Conservation (phyloP, 2,888 invertebrate species). For the Xanthostigma xanthostigma region DNA sequence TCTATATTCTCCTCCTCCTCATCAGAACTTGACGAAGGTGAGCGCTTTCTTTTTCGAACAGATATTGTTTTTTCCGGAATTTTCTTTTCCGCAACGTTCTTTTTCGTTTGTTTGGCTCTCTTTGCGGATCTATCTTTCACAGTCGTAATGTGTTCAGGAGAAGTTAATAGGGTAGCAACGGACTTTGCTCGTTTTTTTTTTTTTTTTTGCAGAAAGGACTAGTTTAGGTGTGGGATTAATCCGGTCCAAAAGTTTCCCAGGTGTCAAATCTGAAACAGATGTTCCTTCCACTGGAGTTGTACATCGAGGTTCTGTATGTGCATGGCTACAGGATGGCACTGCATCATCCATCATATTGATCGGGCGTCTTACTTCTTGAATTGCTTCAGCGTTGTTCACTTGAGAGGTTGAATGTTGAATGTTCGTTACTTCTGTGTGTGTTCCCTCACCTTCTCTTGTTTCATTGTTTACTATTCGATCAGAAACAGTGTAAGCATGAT, state of each 20-base stretch:
- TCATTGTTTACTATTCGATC: conserved; percentile 6
- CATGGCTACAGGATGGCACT: conserved; percentile 7
- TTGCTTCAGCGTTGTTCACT: conserved; percentile 4
- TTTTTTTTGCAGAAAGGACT: not conserved
- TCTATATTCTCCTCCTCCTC: conserved; percentile 3
- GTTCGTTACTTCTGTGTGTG: not conserved
- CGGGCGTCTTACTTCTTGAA: conserved; percentile 4
- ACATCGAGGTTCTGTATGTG: conserved; percentile 6
- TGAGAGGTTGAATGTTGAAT: conserved; percentile 4
- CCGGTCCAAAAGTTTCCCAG: conserved; percentile 7
- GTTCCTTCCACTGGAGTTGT: conserved; percentile 4
- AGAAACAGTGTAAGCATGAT: conserved; percentile 10
- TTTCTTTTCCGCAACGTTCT: conserved; percentile 2
- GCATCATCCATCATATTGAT: conserved; percentile 2
- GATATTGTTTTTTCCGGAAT: conserved; percentile 6
- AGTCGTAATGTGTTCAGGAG: conserved; percentile 7
- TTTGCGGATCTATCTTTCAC: conserved; percentile 1
- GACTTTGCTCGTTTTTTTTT: conserved; percentile 2
- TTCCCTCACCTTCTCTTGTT: too few species aligned
- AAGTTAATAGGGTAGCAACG: conserved; percentile 9
- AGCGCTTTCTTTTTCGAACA: conserved; percentile 4
- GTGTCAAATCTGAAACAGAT: conserved; percentile 8
- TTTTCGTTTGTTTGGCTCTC: not conserved
- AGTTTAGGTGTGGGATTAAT: conserved; percentile 4
- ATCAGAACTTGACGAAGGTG: conserved; percentile 4